Evolutionary conservation across 2,888 invertebrate genomes (phyloP), one percentile per base, ranked within the genome.

Genomic region (Melolontha melolontha): DNA sequence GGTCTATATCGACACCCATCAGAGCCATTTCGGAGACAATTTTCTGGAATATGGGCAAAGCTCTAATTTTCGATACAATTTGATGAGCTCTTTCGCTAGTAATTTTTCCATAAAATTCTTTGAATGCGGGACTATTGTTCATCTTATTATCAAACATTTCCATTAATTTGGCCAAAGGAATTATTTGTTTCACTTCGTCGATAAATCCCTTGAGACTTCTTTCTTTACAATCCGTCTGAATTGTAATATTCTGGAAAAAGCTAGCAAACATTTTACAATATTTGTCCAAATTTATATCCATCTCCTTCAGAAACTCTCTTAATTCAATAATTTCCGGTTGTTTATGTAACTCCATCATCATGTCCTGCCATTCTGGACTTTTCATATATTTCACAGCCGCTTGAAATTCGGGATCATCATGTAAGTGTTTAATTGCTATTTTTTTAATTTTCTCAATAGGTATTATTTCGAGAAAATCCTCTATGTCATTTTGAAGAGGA

Each of bases 1-100:
- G 71, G 27, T 75, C 68, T n/a, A 76, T 54, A 66, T 73, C 73
- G 7, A 78, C 70, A 4, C 76, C 77, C 69, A 75, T 62, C 22
- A 59, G 55, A 39, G 59, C 69, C 8, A 78, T 62, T 27, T 71
- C 67, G 14, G 54, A 65, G 6, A 71, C 67, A 17, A 76, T 27
- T 34, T 71, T 59, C 34, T 67, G 51, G 29, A 75, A 73, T 72
- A 75, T 75, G 5, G 72, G 71, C 14, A 74, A 50, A n/a, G 63
- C 66, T 34, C 75, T 70, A 17, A 75, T 67, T 41, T 73, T 68
- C 27, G 76, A 73, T 41, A 76, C 72, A 17, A 76, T 59, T 40
- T 71, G 66, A n/a, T 74, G 67, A 47, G 70, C 68, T 34, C 73
- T 71, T 17, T 70, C 62, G 14, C 71, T 70, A 4, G 71, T 62